Evolutionary conservation across 64 coral and sea anemone genomes (phyloP).

Genomic region (Pocillopora damicornis): DNA sequence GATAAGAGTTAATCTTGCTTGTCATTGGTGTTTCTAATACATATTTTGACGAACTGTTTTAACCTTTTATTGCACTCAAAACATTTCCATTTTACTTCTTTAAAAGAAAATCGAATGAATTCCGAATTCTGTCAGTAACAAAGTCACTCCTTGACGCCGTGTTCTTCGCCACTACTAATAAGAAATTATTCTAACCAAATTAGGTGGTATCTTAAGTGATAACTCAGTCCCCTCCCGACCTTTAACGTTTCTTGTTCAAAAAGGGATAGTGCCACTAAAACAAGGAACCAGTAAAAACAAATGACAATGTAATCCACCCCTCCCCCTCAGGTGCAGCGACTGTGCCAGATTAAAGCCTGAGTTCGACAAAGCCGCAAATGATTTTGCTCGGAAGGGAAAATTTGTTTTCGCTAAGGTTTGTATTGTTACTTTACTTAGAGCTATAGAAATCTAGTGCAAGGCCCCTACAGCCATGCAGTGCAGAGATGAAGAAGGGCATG

Average conservation of each 20-base stretch:
- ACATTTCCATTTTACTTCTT: neutral
- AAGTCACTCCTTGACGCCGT: too few species aligned
- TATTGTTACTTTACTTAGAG: neutral
- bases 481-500: too few species aligned
- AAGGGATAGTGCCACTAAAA: too few species aligned
- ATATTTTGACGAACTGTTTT: neutral
- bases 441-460: too few species aligned
- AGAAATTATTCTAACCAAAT: too few species aligned
- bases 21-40: neutral
- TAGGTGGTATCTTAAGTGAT: too few species aligned
- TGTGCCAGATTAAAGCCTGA: slow-evolving; percentile 56
- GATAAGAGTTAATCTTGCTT: neutral
- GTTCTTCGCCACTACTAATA: too few species aligned
- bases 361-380: slow-evolving; percentile 52
- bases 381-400: slow-evolving; percentile 55
- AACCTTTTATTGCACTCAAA: neutral
- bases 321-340: slow-evolving; percentile 77
- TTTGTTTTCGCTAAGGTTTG: slow-evolving; percentile 78
- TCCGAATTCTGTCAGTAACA: neutral
- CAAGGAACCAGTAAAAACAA: neutral
- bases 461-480: too few species aligned
- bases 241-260: too few species aligned
- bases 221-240: too few species aligned
- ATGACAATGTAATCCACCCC: neutral
- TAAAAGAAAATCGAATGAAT: neutral